phyloP scores from a whole-genome alignment of 2,797 vertebrate species.

The Mareca penelope region DNA sequence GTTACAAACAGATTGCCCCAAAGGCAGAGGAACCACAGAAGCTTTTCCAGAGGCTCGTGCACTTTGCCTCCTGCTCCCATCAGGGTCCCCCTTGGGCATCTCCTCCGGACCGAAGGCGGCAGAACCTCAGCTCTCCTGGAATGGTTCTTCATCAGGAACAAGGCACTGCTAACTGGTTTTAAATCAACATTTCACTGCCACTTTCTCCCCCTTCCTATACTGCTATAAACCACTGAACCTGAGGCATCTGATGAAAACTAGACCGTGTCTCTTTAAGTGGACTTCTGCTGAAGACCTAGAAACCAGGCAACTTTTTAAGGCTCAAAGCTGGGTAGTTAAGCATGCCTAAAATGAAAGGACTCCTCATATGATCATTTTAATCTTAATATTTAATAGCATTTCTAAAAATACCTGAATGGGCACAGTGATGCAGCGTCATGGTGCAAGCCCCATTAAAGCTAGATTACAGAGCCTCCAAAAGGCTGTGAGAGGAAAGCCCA shows the following conservation, averaged over 20 bases:
- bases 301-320: background rate
- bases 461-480: background rate
- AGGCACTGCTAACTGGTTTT: background rate
- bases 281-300: background rate
- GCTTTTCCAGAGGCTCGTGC: too few relatives aligned
- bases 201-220: background rate
- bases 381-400: background rate
- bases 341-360: background rate
- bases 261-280: background rate
- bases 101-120: background rate
- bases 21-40: background rate
- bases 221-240: background rate
- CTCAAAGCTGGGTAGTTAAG: background rate
- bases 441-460: background rate
- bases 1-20: background rate
- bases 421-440: background rate
- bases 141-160: background rate
- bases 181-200: background rate
- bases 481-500: background rate
- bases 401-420: background rate
- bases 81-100: background rate
- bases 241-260: background rate
- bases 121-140: background rate
- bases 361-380: background rate
- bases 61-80: background rate